Evolutionary conservation across 2,113 vertebrate genomes (phyloP).

Genomic region (Microcebus murinus): DNA sequence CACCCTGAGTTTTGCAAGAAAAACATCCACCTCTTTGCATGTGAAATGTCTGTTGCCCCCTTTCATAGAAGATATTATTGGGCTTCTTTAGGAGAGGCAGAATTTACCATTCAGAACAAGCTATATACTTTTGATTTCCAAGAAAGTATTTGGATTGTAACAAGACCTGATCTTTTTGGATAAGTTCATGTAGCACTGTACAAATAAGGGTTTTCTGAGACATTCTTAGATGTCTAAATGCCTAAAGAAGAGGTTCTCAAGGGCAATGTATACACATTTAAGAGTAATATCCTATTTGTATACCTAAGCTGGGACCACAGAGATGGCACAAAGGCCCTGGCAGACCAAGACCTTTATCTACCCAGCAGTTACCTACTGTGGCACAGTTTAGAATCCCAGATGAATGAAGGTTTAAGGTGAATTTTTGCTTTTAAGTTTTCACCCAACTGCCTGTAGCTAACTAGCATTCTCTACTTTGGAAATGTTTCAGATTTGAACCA

Average conservation of each 20-base stretch:
- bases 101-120: constrained; percentile 2
- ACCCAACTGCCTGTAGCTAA: constrained; percentile 26
- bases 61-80: background rate
- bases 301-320: background rate
- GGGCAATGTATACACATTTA: background rate
- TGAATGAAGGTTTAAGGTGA: background rate
- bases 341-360: background rate
- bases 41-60: background rate
- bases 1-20: background rate
- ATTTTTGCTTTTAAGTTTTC: constrained; percentile 36
- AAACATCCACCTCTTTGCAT: background rate
- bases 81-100: background rate
- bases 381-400: background rate
- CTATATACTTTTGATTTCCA: background rate
- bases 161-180: background rate
- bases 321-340: background rate
- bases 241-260: background rate
- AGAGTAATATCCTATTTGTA: background rate
- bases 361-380: background rate
- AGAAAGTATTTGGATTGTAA: constrained; percentile 20
- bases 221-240: background rate
- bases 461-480: constrained; percentile 60
- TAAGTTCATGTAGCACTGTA: background rate
- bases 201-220: background rate
- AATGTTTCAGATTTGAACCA: constrained; percentile 61